Evolutionary conservation across 2,888 invertebrate species (phyloP).

Genomic region (Tricholauxania praeusta): DNA sequence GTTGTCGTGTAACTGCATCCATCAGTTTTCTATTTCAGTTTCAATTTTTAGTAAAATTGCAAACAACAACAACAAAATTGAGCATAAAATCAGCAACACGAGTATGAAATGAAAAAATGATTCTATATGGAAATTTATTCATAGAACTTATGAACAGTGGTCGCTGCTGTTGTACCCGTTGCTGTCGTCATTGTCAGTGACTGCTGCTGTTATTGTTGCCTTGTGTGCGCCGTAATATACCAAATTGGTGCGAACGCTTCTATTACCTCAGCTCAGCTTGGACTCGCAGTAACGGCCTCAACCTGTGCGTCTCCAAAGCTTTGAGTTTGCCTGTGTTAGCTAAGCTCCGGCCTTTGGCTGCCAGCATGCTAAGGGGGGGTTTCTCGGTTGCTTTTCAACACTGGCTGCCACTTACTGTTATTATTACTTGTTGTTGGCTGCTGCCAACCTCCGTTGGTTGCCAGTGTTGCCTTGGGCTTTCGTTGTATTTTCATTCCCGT

Average conservation of each 20-base stretch:
- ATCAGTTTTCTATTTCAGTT: slow-evolving; percentile 33
- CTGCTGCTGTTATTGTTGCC: neutral
- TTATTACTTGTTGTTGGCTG: neutral
- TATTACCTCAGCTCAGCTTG: slow-evolving; percentile 16
- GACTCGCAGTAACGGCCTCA: neutral
- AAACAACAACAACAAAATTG: neutral
- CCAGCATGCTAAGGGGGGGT: neutral
- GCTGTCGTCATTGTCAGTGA: neutral
- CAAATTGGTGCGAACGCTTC: slow-evolving; percentile 32
- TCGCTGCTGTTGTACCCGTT: slow-evolving; percentile 14
- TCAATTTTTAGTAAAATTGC: slow-evolving; percentile 32
- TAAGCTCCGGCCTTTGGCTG: slow-evolving; percentile 9
- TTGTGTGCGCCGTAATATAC: slow-evolving; percentile 14
- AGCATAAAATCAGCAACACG: neutral
- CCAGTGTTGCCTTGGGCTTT: slow-evolving; percentile 22
- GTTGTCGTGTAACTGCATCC: slow-evolving; percentile 36
- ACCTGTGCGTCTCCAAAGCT: slow-evolving; percentile 6
- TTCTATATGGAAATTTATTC: slow-evolving; percentile 66
- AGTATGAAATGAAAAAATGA: slow-evolving; percentile 9
- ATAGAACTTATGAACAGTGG: slow-evolving; percentile 62
- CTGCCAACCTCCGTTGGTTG: neutral
- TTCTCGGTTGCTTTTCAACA: neutral
- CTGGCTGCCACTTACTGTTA: slow-evolving; percentile 4
- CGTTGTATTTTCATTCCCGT: neutral
- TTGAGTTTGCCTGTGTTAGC: slow-evolving; percentile 14